A percentile compares a stretch with the other conserved stretches of the same genome.
Evolutionary conservation across 2,797 vertebrate genomes (phyloP).

Genomic region (Fringilla coelebs): DNA sequence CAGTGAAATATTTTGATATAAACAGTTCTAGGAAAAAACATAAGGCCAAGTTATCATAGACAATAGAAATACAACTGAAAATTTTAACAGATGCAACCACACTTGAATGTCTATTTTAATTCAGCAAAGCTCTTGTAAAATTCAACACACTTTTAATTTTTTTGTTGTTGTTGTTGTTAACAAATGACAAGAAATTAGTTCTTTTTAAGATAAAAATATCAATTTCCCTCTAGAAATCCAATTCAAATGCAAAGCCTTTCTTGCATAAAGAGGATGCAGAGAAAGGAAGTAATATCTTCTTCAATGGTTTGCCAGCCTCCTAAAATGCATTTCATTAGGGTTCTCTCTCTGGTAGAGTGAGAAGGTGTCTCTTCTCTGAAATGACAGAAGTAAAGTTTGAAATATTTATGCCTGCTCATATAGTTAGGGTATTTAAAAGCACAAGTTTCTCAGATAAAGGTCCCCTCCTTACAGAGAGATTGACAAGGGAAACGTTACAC

Average conservation of each 20-base stretch:
- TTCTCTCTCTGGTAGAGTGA: background rate
- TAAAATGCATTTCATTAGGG: background rate
- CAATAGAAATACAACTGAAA: background rate
- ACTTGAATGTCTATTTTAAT: background rate
- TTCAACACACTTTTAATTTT: background rate
- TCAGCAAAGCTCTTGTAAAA: background rate
- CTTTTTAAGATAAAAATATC: background rate
- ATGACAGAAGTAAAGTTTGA: background rate
- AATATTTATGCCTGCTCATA: background rate
- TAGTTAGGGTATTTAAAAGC: background rate
- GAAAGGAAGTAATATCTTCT: background rate
- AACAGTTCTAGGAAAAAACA: background rate
- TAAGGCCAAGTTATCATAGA: background rate
- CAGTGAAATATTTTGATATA: background rate
- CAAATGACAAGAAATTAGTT: background rate
- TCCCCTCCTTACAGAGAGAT: background rate
- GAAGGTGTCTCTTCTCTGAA: background rate
- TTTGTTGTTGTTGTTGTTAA: background rate
- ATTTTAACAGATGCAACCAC: background rate
- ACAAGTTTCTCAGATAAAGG: accelerated
- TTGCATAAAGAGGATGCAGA: background rate
- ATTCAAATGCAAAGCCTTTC: background rate
- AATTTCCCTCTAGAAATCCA: background rate
- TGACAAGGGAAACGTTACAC: background rate
- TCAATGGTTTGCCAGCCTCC: background rate